Percentiles rank a stretch among this genome's conserved stretches.
phyloP scores from a whole-genome alignment of 2,113 vertebrate species.

The Nesoenas mayeri region DNA sequence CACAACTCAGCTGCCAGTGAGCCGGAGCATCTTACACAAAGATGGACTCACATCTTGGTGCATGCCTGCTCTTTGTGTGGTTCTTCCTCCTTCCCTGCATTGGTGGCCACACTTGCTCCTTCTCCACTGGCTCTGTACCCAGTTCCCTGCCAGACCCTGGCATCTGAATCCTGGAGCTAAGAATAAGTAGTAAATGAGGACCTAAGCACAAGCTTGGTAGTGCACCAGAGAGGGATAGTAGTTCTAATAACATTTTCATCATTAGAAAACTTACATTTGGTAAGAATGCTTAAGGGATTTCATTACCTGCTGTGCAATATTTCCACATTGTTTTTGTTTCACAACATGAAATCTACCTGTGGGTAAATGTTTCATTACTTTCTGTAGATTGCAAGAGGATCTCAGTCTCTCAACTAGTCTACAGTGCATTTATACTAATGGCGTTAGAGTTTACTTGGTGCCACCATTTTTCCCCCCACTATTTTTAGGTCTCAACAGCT shows the following conservation, averaged over 20 bases:
- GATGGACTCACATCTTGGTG: background rate
- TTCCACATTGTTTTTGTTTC: background rate
- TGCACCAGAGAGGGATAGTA: background rate
- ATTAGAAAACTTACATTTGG: background rate
- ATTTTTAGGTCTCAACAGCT: slow-evolving; percentile 67
- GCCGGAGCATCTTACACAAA: background rate
- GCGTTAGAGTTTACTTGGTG: background rate
- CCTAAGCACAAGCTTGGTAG: background rate
- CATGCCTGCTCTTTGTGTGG: background rate
- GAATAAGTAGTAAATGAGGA: background rate
- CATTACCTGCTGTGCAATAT: background rate
- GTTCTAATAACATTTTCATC: background rate
- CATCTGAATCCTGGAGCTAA: background rate
- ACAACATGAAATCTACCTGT: background rate
- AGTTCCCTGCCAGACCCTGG: background rate
- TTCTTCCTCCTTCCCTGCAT: background rate
- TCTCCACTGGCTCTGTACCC: background rate
- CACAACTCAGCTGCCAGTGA: background rate
- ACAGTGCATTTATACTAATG: background rate
- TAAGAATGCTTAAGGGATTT: background rate
- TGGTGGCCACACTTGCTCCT: background rate
- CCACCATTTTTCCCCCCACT: background rate
- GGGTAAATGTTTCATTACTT: background rate
- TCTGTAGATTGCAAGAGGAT: background rate
- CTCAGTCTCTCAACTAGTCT: background rate